Percentiles rank a stretch among this genome's conserved stretches.
Conservation (phyloP, 2,888 invertebrate genomes). For the Drosophila kanekoi region DNA sequence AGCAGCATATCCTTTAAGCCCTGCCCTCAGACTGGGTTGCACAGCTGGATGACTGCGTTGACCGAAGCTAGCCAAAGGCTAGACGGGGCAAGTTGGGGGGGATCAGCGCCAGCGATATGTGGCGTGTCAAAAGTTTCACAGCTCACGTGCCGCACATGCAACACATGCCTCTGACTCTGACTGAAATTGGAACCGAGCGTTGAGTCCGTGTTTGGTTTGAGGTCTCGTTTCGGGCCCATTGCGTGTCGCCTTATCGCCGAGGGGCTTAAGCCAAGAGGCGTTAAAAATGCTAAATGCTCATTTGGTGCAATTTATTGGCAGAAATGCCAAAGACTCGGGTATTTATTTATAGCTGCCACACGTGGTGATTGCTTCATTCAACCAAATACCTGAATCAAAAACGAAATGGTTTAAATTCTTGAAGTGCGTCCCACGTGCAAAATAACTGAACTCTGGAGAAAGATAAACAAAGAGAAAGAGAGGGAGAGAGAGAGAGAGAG, state of each 20-base stretch:
- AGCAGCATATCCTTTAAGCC: constrained; percentile 59
- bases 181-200: constrained; percentile 15
- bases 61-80: constrained; percentile 5
- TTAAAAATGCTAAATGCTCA: constrained; percentile 75
- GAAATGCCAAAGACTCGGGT: constrained; percentile 26
- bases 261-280: constrained; percentile 63
- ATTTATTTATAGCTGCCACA: constrained; percentile 54
- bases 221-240: constrained; percentile 7
- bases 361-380: constrained; percentile 46
- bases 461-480: neutral
- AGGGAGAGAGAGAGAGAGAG: neutral
- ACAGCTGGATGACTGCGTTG: constrained; percentile 29
- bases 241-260: constrained; percentile 70
- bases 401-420: constrained; percentile 26
- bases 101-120: constrained; percentile 17
- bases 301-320: constrained; percentile 70
- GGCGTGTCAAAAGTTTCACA: constrained; percentile 58
- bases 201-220: neutral
- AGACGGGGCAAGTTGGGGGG: neutral
- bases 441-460: constrained; percentile 12
- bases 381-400: neutral
- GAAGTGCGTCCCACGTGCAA: constrained; percentile 36
- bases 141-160: constrained; percentile 49
- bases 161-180: constrained; percentile 7
- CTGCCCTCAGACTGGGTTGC: constrained; percentile 30